Percentiles rank a stretch among this genome's conserved stretches.
These are phyloP conservation scores for Margarornis squamiger DNA, from an alignment of 2,797 vertebrate genomes.

Conservation along the genomic window DNA sequence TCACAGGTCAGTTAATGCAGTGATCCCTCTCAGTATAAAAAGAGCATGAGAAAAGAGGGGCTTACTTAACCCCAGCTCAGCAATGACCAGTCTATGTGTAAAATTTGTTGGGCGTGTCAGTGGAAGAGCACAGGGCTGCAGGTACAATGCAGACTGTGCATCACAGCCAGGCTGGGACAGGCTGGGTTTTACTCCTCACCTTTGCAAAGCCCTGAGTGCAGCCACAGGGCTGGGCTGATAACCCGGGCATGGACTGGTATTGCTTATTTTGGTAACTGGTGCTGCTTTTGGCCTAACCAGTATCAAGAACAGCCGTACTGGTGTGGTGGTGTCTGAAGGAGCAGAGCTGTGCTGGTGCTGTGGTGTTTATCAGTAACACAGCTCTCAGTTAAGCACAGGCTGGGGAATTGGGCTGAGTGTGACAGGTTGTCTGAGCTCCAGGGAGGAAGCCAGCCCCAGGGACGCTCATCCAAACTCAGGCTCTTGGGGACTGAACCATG, in stretches of 20 bases:
- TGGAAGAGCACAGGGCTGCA: not conserved
- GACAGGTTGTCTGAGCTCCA: not conserved
- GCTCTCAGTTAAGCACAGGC: not conserved
- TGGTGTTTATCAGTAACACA: not conserved
- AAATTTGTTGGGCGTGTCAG: not conserved
- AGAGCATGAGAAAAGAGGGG: not conserved
- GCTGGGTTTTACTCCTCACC: not conserved
- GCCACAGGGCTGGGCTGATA: not conserved
- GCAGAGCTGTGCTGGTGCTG: not conserved
- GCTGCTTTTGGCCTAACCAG: rapidly evolving
- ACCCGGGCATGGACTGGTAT: not conserved
- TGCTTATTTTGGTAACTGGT: not conserved
- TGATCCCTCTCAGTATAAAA: not conserved
- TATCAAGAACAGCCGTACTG: not conserved
- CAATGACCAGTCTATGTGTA: rapidly evolving
- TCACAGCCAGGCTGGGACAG: not conserved
- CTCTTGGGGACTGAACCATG: not conserved
- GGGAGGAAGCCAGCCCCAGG: not conserved
- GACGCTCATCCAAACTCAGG: not conserved
- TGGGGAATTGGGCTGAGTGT: not conserved
- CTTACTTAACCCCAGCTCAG: not conserved
- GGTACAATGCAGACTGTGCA: not conserved
- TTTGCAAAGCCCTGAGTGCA: not conserved
- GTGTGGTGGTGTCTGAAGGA: not conserved
- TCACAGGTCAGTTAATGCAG: not conserved